Evolutionary conservation across 2,113 vertebrate species (phyloP).

Genomic region (Desmodus rotundus): DNA sequence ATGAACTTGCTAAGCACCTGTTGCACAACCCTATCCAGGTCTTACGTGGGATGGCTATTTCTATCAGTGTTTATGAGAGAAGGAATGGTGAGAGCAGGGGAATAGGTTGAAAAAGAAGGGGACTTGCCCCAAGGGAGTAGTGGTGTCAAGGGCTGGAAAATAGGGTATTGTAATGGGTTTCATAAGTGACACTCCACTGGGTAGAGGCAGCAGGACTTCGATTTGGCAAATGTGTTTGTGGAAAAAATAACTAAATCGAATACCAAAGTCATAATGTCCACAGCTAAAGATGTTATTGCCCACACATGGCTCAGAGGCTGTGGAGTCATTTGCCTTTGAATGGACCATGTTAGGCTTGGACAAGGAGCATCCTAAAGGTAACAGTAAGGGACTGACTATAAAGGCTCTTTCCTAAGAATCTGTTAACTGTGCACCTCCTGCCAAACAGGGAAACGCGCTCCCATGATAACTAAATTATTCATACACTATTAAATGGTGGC

Average conservation of each 20-base stretch:
- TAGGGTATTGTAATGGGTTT: not conserved
- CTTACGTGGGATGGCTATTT: not conserved
- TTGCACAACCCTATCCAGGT: not conserved
- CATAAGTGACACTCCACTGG: not conserved
- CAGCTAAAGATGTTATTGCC: not conserved
- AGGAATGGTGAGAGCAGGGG: not conserved
- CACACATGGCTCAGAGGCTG: not conserved
- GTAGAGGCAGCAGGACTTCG: not conserved
- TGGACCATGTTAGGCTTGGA: not conserved
- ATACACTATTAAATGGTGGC: not conserved
- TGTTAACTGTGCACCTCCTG: not conserved
- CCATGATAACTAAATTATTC: not conserved
- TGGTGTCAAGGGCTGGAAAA: not conserved
- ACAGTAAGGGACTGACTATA: not conserved
- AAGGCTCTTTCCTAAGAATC: not conserved
- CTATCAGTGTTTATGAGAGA: not conserved
- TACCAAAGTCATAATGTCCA: not conserved
- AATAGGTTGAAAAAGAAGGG: not conserved
- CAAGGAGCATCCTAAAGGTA: not conserved
- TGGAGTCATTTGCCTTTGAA: not conserved
- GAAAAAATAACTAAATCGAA: not conserved
- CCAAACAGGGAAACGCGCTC: not conserved
- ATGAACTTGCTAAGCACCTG: not conserved
- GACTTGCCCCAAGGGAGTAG: not conserved
- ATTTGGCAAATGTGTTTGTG: not conserved